A percentile compares a stretch with the other conserved stretches of the same genome.
phyloP scores from a whole-genome alignment of 2,888 invertebrate genomes.

The Mythimna impura region DNA sequence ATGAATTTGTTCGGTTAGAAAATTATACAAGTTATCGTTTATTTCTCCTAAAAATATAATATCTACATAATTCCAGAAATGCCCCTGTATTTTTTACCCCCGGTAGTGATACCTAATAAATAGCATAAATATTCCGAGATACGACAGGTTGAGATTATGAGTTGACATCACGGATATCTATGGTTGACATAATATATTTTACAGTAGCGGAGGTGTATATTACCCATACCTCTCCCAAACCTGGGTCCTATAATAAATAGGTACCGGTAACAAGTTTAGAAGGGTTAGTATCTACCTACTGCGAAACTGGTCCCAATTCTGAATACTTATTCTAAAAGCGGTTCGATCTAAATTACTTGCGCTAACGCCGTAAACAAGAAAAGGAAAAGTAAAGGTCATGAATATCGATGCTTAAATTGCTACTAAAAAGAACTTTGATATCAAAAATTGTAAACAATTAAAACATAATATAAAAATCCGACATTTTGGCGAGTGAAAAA shows the following conservation, averaged over 20 bases:
- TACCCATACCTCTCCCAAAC: neutral
- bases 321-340: slow-evolving; percentile 14
- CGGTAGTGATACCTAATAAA: neutral
- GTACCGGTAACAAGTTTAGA: slow-evolving; percentile 10
- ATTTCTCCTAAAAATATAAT: no score
- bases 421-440: slow-evolving; percentile 42
- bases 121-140: neutral
- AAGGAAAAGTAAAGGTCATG: slow-evolving; percentile 60
- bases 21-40: no score
- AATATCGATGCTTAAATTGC: slow-evolving; percentile 34
- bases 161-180: no score
- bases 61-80: no score
- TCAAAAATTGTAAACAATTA: slow-evolving; percentile 61
- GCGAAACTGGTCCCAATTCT: slow-evolving; percentile 3
- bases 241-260: slow-evolving; percentile 1
- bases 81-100: no score
- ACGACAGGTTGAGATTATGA: no score
- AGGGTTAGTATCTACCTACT: slow-evolving; percentile 12
- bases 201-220: no score
- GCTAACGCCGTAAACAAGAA: slow-evolving; percentile 46
- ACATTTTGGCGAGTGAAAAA: slow-evolving; percentile 81
- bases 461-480: slow-evolving; percentile 59
- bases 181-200: no score
- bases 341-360: slow-evolving; percentile 26
- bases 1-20: no score